These are phyloP conservation scores for Clunio marinus DNA, from an alignment of 2,888 invertebrate genomes.

Conservation along the genomic window DNA sequence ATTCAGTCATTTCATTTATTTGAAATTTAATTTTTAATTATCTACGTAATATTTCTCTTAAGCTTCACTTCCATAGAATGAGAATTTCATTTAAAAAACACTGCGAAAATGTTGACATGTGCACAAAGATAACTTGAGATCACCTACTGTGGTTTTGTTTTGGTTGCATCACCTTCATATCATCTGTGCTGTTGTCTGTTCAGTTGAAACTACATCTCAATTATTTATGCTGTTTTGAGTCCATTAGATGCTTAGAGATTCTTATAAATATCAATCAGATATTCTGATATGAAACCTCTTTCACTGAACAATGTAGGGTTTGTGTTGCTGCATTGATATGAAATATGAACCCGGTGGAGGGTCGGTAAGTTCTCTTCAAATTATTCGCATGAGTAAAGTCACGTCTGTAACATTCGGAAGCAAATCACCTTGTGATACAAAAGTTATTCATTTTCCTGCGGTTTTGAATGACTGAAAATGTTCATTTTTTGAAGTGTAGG, in stretches of 20 bases:
- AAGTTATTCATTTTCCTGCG: conserved; percentile 6
- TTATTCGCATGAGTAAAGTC: background rate
- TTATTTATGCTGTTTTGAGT: conserved; percentile 21
- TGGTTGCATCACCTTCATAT: background rate
- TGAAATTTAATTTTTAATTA: too few species aligned
- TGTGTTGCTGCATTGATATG: background rate
- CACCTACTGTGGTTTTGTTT: background rate
- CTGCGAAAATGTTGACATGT: too few species aligned
- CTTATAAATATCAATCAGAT: background rate
- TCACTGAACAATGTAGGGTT: background rate
- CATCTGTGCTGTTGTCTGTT: background rate
- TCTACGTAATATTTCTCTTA: too few species aligned
- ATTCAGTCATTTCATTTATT: too few species aligned
- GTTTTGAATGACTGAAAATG: too few species aligned
- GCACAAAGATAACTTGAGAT: too few species aligned
- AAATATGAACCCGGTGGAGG: background rate
- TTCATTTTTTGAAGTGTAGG: background rate
- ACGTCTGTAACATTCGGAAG: background rate
- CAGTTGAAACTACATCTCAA: background rate
- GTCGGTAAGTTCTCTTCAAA: background rate
- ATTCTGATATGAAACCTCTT: too few species aligned
- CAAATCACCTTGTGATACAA: conserved; percentile 30
- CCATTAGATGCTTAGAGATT: conserved; percentile 5
- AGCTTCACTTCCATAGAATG: too few species aligned
- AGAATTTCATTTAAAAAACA: too few species aligned